Conservation (phyloP, 2,888 invertebrate genomes). For the Cyclophora punctaria region DNA sequence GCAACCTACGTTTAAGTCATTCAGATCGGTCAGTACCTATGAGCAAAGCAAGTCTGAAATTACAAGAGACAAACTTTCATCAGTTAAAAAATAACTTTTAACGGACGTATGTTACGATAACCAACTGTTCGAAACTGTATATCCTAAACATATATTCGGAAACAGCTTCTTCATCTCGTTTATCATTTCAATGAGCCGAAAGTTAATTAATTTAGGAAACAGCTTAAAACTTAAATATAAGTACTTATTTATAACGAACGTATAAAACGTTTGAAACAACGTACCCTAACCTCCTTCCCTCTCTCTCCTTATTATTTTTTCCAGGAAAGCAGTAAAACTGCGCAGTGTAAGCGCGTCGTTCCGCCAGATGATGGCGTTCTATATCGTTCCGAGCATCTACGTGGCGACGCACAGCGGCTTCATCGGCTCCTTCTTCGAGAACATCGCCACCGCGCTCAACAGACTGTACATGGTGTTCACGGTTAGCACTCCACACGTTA, state of each 20-base stretch:
- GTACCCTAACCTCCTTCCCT: neutral
- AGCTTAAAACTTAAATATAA: no score
- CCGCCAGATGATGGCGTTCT: conserved; percentile 32
- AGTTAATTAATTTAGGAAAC: no score
- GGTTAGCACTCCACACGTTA: conserved; percentile 16
- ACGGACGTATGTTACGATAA: no score
- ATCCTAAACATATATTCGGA: no score
- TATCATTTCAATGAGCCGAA: no score
- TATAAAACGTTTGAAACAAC: neutral
- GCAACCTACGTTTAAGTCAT: no score
- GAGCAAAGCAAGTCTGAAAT: no score
- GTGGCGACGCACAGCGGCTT: conserved; percentile 29
- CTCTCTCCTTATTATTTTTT: neutral
- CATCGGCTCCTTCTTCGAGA: conserved; percentile 37
- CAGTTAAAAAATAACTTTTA: no score
- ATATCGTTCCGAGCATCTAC: conserved; percentile 29
- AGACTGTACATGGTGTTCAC: conserved; percentile 30
- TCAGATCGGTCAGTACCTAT: no score
- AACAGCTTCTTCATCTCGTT: no score
- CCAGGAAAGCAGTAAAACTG: conserved; percentile 24
- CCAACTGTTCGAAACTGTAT: no score
- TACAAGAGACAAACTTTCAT: no score
- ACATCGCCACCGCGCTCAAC: conserved; percentile 36
- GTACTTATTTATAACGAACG: neutral
- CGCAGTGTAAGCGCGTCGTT: conserved; percentile 27